Percentiles rank a stretch among this genome's conserved stretches.
Conservation (phyloP, 1,140 invertebrate genomes). For the Mercenaria mercenaria region DNA sequence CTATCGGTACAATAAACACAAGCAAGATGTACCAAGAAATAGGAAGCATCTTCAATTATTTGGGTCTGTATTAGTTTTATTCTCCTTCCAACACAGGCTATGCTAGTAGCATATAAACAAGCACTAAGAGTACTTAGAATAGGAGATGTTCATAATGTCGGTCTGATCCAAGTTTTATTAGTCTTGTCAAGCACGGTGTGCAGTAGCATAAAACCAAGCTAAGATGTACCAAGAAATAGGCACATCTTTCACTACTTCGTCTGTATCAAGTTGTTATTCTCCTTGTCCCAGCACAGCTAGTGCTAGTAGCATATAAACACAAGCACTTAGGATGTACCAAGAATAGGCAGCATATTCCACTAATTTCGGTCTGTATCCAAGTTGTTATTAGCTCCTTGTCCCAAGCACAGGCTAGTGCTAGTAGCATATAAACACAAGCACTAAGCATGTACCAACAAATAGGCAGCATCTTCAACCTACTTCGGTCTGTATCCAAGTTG, state of each 20-base stretch:
- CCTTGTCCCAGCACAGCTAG: not conserved
- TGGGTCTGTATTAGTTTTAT: not conserved
- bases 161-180: not conserved
- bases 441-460: slow-evolving; percentile 22
- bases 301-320: not conserved
- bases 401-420: slow-evolving; percentile 39
- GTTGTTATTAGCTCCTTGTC: not conserved
- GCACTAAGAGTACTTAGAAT: slow-evolving; percentile 1
- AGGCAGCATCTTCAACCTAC: not conserved
- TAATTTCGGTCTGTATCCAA: not conserved
- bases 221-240: not conserved
- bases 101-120: slow-evolving; percentile 25
- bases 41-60: not conserved
- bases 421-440: slow-evolving; percentile 9
- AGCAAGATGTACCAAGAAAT: slow-evolving; percentile 1
- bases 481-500: not conserved
- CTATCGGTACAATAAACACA: not conserved
- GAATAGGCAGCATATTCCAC: not conserved
- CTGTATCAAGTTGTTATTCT: not conserved
- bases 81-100: not conserved
- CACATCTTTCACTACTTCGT: not conserved
- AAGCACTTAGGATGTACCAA: not conserved
- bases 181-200: not conserved
- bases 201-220: not conserved
- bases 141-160: not conserved